Evolutionary conservation across 2,888 invertebrate genomes (phyloP).

Genomic region (Plebejus argus): DNA sequence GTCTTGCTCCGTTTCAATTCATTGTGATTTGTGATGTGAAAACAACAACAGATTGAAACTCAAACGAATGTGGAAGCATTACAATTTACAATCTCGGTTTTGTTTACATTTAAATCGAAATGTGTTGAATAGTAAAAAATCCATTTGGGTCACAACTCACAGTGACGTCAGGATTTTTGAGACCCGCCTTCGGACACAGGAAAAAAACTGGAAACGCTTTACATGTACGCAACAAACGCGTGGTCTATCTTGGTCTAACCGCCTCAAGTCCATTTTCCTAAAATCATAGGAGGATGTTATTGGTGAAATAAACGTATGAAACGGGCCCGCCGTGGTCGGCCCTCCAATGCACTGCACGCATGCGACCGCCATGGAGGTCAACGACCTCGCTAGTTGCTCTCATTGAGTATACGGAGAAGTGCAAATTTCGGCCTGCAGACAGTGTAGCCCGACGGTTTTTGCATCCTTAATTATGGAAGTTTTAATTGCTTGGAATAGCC

Average conservation of each 20-base stretch:
- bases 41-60: too few relatives aligned
- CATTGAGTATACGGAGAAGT: conserved; percentile 48
- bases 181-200: too few relatives aligned
- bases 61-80: not conserved
- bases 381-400: conserved; percentile 57
- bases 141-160: not conserved
- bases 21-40: too few relatives aligned
- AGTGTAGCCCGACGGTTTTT: conserved; percentile 32
- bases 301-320: conserved; percentile 43
- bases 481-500: conserved; percentile 16
- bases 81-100: not conserved
- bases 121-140: not conserved
- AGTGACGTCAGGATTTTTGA: too few relatives aligned
- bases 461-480: conserved; percentile 27
- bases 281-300: conserved; percentile 37
- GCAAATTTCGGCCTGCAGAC: conserved; percentile 47
- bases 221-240: not conserved
- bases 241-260: not conserved
- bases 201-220: not conserved
- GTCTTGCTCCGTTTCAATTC: too few relatives aligned
- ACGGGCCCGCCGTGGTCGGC: conserved; percentile 44
- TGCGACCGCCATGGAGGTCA: conserved; percentile 60
- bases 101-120: not conserved
- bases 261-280: conserved; percentile 12
- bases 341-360: conserved; percentile 48